Base-by-base conservation (phyloP, 2,113 vertebrate species). In the Cochlearius cochlearius region DNA sequence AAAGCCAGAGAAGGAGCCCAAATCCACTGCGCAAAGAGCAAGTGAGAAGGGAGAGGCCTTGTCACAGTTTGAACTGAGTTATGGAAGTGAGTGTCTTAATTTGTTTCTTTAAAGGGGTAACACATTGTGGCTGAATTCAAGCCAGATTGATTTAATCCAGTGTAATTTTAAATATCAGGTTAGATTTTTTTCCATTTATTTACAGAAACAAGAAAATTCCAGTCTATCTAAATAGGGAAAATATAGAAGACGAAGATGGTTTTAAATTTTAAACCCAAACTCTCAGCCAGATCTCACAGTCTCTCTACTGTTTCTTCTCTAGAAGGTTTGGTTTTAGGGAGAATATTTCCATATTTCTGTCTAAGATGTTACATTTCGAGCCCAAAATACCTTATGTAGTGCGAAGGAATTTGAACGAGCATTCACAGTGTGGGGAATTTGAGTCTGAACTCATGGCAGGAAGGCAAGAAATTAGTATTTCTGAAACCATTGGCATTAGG, bases 31-130 rank as follows among this genome's bases (percentile, higher is more conserved):
- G 5, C 98, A 98, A 74, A 99, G 99, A 94, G n/a, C 91, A 22
- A 96, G 94, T 1, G 99, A 99, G 53, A 98, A 99, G 58, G 95
- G 97, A 4, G 99, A 99, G 75, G 52, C 98, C 38, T 96, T 98
- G 77, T 98, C 98, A 34, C 99, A 99, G 82, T 99, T 99, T 62
- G 99, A 99, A 83, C 97, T 99, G 84, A 99, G 88, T 98, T 99
- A 99, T 11, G 98, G 98, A 97, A 98, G 99, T 99, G 95, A 98
- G 99, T 99, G 29, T 50, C n/a, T 67, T n/a, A 0, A 10, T 89
- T 49, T 18, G 21, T 73, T 60, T 89, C 34, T 86, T 84, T 62
- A 34, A 79, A 45, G 11, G 43, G 15, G 2, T 52, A 30, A 22
- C 7, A 8, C 9, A 1, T 19, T 43, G n/a, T 60, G 30, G 9